These are phyloP conservation scores for Rhimphoctona megacephalus DNA, from an alignment of 2,888 invertebrate genomes.

Conservation along the genomic window DNA sequence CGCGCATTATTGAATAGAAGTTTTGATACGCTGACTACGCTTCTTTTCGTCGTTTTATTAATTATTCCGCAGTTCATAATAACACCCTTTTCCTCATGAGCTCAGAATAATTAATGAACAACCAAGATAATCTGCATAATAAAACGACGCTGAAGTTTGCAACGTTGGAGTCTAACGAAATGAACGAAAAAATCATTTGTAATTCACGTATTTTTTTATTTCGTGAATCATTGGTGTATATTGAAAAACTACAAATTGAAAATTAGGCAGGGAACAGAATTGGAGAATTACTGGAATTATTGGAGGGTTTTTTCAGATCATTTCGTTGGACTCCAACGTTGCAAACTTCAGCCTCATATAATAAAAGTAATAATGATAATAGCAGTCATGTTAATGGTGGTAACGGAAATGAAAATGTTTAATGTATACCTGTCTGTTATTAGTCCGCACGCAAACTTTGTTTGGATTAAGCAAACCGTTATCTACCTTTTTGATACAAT, in stretches of 20 bases:
- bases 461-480: background rate
- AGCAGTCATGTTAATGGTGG: background rate
- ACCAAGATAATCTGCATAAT: constrained; percentile 4
- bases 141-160: too few species aligned
- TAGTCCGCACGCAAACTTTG: background rate
- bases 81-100: constrained; percentile 16
- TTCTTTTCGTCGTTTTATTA: constrained; percentile 1
- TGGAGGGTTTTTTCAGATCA: too few species aligned
- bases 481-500: background rate
- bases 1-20: background rate
- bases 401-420: background rate
- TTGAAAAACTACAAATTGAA: too few species aligned
- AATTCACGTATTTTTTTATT: too few species aligned
- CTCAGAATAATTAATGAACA: constrained; percentile 4
- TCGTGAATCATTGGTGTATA: too few species aligned
- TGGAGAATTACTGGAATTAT: too few species aligned
- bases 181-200: too few species aligned
- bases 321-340: too few species aligned
- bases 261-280: too few species aligned
- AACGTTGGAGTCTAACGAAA: too few species aligned
- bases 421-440: background rate
- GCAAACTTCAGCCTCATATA: too few species aligned
- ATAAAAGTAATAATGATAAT: background rate
- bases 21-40: background rate
- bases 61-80: background rate